A percentile compares a stretch with the other conserved stretches of the same genome.
phyloP scores from a whole-genome alignment of 2,797 vertebrate species.

The Xyrichtys novacula region DNA sequence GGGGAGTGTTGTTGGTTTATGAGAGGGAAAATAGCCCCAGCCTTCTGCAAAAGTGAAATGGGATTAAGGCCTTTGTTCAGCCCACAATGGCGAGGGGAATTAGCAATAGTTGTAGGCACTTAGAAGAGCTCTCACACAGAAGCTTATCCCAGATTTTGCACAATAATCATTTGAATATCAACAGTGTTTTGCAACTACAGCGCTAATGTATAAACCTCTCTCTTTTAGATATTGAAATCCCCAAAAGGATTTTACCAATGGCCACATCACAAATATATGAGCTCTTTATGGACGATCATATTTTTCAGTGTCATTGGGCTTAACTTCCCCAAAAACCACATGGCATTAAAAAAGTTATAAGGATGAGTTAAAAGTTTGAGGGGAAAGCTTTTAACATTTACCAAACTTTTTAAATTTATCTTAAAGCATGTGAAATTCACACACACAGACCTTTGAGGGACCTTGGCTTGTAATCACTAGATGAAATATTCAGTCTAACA shows the following conservation, averaged over 20 bases:
- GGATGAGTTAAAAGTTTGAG: conserved; percentile 18
- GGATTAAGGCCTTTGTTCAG: conserved; percentile 99
- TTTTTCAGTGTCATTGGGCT: conserved; percentile 40
- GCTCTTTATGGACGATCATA: conserved; percentile 67
- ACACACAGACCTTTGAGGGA: neutral
- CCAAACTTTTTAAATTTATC: neutral
- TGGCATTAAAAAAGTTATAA: conserved; percentile 3
- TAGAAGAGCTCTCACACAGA: conserved; percentile 99
- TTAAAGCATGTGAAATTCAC: conserved; percentile 3
- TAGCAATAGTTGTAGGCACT: conserved; percentile 99
- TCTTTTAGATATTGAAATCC: conserved; percentile 95
- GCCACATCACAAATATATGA: conserved; percentile 87
- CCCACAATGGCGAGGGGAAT: conserved; percentile 99
- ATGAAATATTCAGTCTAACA: neutral
- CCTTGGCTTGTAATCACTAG: neutral
- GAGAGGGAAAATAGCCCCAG: conserved; percentile 98
- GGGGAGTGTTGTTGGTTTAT: conserved; percentile 99
- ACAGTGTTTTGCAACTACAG: conserved; percentile 99
- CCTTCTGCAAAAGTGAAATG: conserved; percentile 98
- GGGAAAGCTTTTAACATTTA: conserved; percentile 7
- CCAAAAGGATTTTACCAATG: conserved; percentile 86
- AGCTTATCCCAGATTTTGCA: conserved; percentile 99
- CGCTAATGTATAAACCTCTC: conserved; percentile 99
- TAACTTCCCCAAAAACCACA: neutral
- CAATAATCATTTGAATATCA: conserved; percentile 99